Evolutionary conservation across 1,140 invertebrate genomes (phyloP).

Genomic region (Paraescarpia echinospica): DNA sequence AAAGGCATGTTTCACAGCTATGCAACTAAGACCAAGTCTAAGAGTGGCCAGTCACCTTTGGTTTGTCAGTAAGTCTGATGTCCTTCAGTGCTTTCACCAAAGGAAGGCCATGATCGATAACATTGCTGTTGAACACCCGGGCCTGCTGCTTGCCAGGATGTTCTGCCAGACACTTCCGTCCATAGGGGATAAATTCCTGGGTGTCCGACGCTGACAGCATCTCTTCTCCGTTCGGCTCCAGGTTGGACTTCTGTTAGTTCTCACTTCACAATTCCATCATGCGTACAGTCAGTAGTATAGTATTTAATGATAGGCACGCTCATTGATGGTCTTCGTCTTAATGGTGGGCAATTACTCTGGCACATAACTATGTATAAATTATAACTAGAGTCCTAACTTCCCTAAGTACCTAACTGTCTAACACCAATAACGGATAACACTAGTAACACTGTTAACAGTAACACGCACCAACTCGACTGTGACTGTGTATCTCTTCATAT

Average conservation of each 20-base stretch:
- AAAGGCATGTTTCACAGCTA: background rate
- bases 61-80: constrained; percentile 41
- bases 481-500: background rate
- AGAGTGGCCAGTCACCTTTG: constrained; percentile 15
- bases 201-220: constrained; percentile 49
- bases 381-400: no score
- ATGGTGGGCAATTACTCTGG: background rate
- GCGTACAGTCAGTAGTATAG: background rate
- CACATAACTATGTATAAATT: no score
- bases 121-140: constrained; percentile 33
- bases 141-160: constrained; percentile 69
- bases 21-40: constrained; percentile 18
- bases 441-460: no score
- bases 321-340: background rate
- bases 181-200: constrained; percentile 86
- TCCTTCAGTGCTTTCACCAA: constrained; percentile 55
- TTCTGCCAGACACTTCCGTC: constrained; percentile 74
- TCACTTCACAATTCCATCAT: background rate
- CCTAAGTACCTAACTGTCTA: no score
- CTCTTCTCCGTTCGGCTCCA: background rate
- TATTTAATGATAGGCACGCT: background rate
- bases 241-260: background rate
- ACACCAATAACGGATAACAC: no score
- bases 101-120: constrained; percentile 49
- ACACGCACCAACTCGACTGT: no score